These are phyloP conservation scores for Mionectes olivaceus DNA, from an alignment of 2,797 vertebrate genomes.

Conservation along the genomic window DNA sequence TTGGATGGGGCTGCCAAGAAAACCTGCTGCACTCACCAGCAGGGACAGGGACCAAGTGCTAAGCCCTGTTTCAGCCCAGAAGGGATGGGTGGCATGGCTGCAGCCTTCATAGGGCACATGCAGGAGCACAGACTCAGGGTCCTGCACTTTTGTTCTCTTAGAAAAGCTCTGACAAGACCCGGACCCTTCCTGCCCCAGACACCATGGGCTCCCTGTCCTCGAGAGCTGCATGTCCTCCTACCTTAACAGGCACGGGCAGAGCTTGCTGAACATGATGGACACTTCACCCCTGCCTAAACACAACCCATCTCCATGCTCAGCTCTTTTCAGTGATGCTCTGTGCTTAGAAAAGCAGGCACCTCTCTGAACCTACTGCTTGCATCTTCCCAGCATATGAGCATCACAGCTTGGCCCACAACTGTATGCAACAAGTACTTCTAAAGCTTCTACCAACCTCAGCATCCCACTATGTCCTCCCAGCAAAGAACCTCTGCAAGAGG, in stretches of 20 bases:
- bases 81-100: neutral
- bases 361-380: neutral
- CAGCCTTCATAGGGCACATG: neutral
- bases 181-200: neutral
- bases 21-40: neutral
- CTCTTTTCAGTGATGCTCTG: neutral
- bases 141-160: neutral
- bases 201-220: neutral
- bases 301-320: neutral
- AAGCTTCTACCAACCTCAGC: neutral
- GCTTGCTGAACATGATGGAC: neutral
- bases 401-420: neutral
- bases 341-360: neutral
- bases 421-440: neutral
- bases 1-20: neutral
- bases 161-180: neutral
- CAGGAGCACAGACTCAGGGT: neutral
- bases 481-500: neutral
- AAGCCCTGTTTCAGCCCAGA: neutral
- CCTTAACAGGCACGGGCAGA: neutral
- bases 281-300: neutral
- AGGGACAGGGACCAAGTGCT: neutral
- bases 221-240: neutral
- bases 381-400: neutral
- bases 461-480: neutral